Evolutionary conservation across 2,888 invertebrate species (phyloP).

Genomic region (Vesta saturnalis): DNA sequence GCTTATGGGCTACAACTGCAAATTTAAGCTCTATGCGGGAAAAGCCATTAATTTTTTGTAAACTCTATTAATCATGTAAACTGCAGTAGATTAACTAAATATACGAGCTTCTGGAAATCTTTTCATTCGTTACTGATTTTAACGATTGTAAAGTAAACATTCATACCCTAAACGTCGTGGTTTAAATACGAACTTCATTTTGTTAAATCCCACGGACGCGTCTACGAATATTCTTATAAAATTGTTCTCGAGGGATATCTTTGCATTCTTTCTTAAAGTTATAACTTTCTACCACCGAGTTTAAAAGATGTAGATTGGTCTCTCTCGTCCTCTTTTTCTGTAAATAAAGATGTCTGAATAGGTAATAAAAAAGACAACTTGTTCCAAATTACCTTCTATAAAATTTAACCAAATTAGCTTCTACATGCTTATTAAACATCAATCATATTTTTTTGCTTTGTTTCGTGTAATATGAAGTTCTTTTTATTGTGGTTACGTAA

Average conservation of each 20-base stretch:
- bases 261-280: constrained; percentile 35
- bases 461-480: too few species aligned
- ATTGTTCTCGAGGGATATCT: constrained; percentile 36
- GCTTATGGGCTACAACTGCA: background rate
- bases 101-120: constrained; percentile 13
- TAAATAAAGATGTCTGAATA: constrained; percentile 6
- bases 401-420: background rate
- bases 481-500: too few species aligned
- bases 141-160: constrained; percentile 24
- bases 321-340: constrained; percentile 36
- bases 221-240: constrained; percentile 37
- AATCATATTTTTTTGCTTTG: background rate
- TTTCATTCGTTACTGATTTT: constrained; percentile 25
- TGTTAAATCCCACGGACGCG: constrained; percentile 35
- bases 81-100: background rate
- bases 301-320: constrained; percentile 36
- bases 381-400: background rate
- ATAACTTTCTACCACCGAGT: constrained; percentile 28
- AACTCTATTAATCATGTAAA: background rate
- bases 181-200: constrained; percentile 37
- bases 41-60: background rate
- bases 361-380: constrained; percentile 6
- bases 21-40: background rate
- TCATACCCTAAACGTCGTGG: constrained; percentile 18
- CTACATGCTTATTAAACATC: background rate